Percentiles rank a stretch among this genome's conserved stretches.
Conservation (phyloP, 2,113 vertebrate species). For the Symphodus melops region DNA sequence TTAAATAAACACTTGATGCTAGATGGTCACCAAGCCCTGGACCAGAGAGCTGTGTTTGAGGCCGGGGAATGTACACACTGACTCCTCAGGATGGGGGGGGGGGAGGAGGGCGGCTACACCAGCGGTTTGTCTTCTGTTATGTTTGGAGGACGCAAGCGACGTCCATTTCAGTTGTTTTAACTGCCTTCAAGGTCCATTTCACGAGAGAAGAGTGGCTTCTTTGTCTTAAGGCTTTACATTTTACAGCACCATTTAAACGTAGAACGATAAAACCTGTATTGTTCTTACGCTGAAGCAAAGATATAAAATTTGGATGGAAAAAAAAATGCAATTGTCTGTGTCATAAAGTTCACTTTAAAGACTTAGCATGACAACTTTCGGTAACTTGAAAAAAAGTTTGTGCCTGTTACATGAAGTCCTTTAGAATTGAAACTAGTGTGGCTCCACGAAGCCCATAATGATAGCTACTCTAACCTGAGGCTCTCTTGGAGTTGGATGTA, state of each 20-base stretch:
- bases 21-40: conserved; percentile 57
- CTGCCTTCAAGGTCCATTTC: conserved; percentile 21
- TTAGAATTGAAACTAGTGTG: background rate
- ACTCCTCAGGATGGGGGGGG: conserved; percentile 20
- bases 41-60: conserved; percentile 47
- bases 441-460: conserved; percentile 17
- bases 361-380: background rate
- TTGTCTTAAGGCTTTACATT: conserved; percentile 38
- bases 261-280: background rate
- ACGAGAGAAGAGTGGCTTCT: conserved; percentile 28
- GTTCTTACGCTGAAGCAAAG: conserved; percentile 1
- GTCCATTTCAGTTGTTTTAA: conserved; percentile 34
- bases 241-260: conserved; percentile 4
- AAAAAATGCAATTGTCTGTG: background rate
- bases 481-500: conserved; percentile 58
- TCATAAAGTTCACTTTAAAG: conserved; percentile 9
- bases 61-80: conserved; percentile 60
- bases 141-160: conserved; percentile 48
- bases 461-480: conserved; percentile 40
- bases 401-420: background rate
- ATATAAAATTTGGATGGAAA: background rate
- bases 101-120: conserved; percentile 32
- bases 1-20: conserved; percentile 74
- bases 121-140: conserved; percentile 40
- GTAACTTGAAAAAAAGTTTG: conserved; percentile 1